A percentile compares a stretch with the other conserved stretches of the same genome.
phyloP scores from a whole-genome alignment of 1,140 invertebrate genomes.

The Antheraea mylitta region DNA sequence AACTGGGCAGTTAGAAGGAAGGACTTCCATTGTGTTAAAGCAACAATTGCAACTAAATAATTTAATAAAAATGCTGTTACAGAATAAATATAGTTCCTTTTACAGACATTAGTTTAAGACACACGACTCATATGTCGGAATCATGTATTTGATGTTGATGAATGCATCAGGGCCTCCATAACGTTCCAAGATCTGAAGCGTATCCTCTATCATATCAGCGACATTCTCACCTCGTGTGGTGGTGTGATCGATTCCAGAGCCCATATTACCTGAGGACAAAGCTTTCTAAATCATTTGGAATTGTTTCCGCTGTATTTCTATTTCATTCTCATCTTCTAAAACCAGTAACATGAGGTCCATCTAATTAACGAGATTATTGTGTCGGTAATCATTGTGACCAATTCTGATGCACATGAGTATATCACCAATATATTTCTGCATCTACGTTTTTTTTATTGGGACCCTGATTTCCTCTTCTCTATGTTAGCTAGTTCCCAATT shows the following conservation, averaged over 20 bases:
- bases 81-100: not conserved
- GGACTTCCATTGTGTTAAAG: no score
- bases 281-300: not conserved
- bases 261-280: slow-evolving; percentile 81
- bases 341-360: no score
- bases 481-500: no score
- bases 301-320: no score
- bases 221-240: slow-evolving; percentile 88
- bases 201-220: slow-evolving; percentile 94
- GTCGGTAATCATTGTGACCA: no score
- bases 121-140: slow-evolving; percentile 98
- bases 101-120: slow-evolving; percentile 82
- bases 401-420: no score
- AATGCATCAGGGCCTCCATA: slow-evolving; percentile 96
- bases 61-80: not conserved
- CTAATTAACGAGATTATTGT: no score
- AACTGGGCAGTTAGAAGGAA: no score
- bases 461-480: no score
- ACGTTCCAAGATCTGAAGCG: slow-evolving; percentile 92
- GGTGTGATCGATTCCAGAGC: slow-evolving; percentile 87
- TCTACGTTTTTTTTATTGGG: no score
- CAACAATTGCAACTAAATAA: not conserved
- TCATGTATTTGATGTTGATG: slow-evolving; percentile 98
- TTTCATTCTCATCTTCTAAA: no score
- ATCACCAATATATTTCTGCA: no score